Base-by-base conservation (phyloP, 1,140 invertebrate species). In the Diploscapter pachys region DNA sequence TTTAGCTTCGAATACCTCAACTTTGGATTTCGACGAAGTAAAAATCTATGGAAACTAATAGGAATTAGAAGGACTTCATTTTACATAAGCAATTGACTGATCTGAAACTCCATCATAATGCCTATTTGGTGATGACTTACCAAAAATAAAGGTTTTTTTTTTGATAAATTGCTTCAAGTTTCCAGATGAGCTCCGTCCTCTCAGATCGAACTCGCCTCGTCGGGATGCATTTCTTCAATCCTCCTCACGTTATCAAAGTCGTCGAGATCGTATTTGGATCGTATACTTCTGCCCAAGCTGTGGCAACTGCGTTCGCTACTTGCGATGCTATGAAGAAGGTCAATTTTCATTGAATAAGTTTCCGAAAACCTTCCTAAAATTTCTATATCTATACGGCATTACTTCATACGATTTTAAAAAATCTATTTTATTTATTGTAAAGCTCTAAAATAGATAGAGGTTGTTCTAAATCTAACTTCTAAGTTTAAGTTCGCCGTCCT, bases 201-300 rank as follows among this genome's bases (percentile, higher is more conserved):
- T 73, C 0, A 67, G 85, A 80, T 80, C 79, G 57, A 80, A 80
- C 9, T 80, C 80, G 72, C 81, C 66, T 87, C 31, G 81, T 86
- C 53, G 86, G 86, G 5, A 84, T 80, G 6, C 86, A 87, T 77
- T 87, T 87, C 79, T 87, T 87, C 78, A 83, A 84, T 53, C 86
- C 86, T 5, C 82, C 86, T 2, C 82, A 86, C 72, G 75, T 85
- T 54, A 86, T 86, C 82, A 82, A 77, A 78, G 75, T 86, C 4
- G 76, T 86, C 57, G 86, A 87, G 59, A 86, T 86, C 76, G 80
- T 86, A 2, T 82, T 84, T 69, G 84, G 86, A 5, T 77, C 69
- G 9, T 59, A 83, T 11, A 87, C 86, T 8, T 85, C 84, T 9
- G 80, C 84, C 57, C 72, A 78, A n/a, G 83, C 86, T n/a, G 81